phyloP scores from a whole-genome alignment of 2,797 vertebrate genomes.

The Craterocephalus amniculus region DNA sequence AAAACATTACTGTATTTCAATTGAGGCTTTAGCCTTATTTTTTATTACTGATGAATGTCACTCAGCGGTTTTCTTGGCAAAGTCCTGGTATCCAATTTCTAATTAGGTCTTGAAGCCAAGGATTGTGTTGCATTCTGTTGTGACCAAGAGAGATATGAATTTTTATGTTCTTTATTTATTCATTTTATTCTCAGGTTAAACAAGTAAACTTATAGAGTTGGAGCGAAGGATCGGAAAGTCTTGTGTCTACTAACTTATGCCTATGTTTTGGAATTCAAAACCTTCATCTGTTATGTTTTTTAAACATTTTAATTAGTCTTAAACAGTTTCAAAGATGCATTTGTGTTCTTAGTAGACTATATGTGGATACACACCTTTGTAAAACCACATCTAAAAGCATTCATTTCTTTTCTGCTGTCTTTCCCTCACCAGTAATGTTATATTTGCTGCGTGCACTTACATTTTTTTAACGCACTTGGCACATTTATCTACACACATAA shows the following conservation, averaged over 20 bases:
- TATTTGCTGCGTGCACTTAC: neutral
- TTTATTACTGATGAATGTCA: neutral
- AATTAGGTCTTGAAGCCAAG: neutral
- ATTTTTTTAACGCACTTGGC: no score
- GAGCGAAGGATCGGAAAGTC: neutral
- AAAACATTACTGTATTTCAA: constrained; percentile 32
- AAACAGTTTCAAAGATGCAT: neutral
- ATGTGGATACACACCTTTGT: neutral
- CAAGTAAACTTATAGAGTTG: neutral
- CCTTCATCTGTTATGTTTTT: neutral
- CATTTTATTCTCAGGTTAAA: constrained; percentile 2
- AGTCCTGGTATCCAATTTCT: neutral
- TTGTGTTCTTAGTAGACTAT: neutral
- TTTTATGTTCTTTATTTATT: neutral
- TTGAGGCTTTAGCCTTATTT: constrained; percentile 22
- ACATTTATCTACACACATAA: neutral
- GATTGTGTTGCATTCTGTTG: neutral
- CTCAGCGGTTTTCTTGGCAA: neutral
- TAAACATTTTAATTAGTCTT: neutral
- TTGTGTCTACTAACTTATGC: neutral
- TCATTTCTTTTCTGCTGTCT: neutral
- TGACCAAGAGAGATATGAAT: neutral
- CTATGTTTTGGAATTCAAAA: neutral
- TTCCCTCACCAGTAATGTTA: neutral
- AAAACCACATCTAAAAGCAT: constrained; percentile 1